Base-by-base conservation (phyloP, 2,888 invertebrate genomes). In the Heliconius ethilla region DNA sequence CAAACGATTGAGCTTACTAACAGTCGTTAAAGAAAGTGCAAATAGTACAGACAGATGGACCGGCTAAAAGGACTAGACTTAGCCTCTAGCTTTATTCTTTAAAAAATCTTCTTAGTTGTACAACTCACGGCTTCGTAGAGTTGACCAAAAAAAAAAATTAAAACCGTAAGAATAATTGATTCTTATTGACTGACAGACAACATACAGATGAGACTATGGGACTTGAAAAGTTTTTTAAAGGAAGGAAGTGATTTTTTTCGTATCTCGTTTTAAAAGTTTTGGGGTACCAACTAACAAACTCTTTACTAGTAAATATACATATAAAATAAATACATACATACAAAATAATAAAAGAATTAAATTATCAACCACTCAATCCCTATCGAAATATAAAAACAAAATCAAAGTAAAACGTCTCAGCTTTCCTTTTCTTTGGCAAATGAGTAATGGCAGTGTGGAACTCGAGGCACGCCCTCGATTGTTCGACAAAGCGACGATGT, bases 381-480 rank as follows among this genome's bases (percentile, higher is more conserved):
- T 22, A 70, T 67, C n/a, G 13, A 33, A 59, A 25, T 55, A 62
- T 65, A 65, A 40, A 63, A 69, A 67, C 62, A 67, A 67, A 66
- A 66, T 77, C 73, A 73, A 74, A 77, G 77, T 25, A 65, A 67
- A 65, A 75, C 27, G n/a, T 59, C 67, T 29, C 15, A 51, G 40
- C 65, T 65, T 66, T 73, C 59, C 59, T 77, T 77, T 74, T 77
- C 73, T 67, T 59, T 29, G 67, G 73, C 66, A 77, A 73, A 77
- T 77, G 77, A 77, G 72, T 77, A 77, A 77, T 77, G 77, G 67
- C 77, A 25, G 73, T 67, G 59, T 66, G 66, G 65, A 59, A 73
- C 78, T 63, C 70, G n/a, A 51, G 73, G 51, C 78, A 79, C 78
- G 78, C 78, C 78, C 69, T 37, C 72, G 51, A 73, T 79, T 76